Percentiles rank a stretch among this genome's conserved stretches.
Conservation (phyloP, 2,797 vertebrate genomes). For the Pygocentrus nattereri region DNA sequence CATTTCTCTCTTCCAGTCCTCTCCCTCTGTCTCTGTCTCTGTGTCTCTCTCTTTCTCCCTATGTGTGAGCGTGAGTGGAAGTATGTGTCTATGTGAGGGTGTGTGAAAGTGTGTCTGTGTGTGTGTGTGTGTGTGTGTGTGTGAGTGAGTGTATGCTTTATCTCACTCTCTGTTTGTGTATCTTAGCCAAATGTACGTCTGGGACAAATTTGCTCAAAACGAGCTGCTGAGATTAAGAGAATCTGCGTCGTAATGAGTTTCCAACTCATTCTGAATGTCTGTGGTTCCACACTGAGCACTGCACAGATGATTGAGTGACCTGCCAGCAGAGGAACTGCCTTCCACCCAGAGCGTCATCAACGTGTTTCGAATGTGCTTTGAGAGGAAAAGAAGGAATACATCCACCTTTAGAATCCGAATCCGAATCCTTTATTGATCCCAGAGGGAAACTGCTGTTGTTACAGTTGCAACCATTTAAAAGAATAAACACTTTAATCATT, state of each 20-base stretch:
- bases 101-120: no score
- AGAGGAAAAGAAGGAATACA: conserved; percentile 42
- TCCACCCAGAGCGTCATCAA: conserved; percentile 60
- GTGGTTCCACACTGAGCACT: conserved; percentile 66
- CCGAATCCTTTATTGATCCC: no score
- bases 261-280: conserved; percentile 70
- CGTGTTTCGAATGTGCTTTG: conserved; percentile 37
- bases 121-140: no score
- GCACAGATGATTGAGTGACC: conserved; percentile 70
- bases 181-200: conserved; percentile 48
- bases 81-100: no score
- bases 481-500: no score
- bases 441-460: no score
- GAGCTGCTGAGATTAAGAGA: conserved; percentile 55
- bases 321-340: conserved; percentile 68
- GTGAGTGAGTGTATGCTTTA: background rate
- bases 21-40: no score
- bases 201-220: conserved; percentile 58
- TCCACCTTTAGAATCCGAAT: no score
- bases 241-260: conserved; percentile 74
- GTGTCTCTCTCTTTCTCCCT: no score
- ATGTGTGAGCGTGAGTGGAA: no score
- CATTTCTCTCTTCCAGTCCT: no score
- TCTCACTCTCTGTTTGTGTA: conserved; percentile 5
- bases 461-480: no score